These are phyloP conservation scores for Melanotaenia trifasciata DNA, from an alignment of 2,797 vertebrate species.

Conservation along the genomic window DNA sequence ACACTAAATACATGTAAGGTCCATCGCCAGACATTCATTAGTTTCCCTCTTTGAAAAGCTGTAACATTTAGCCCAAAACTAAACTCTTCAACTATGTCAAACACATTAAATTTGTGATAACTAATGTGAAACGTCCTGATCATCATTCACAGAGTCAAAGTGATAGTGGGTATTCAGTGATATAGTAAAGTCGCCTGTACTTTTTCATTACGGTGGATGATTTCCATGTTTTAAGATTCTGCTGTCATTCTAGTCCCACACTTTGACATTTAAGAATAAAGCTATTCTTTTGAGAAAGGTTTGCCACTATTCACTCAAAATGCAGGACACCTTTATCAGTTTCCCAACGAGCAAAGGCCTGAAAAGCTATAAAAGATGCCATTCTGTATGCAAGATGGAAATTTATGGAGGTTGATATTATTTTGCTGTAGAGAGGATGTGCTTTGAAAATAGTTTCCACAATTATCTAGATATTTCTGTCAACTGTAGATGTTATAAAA, in stretches of 20 bases:
- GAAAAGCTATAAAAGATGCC: background rate
- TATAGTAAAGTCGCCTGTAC: background rate
- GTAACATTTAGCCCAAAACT: no score
- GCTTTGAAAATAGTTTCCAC: background rate
- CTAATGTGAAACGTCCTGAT: background rate
- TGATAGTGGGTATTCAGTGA: background rate
- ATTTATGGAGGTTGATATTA: slow-evolving; percentile 19
- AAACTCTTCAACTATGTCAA: background rate
- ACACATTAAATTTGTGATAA: background rate
- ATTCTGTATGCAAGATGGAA: slow-evolving; percentile 15
- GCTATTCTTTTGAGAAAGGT: slow-evolving; percentile 17
- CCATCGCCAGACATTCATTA: background rate
- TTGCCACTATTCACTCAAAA: slow-evolving; percentile 46
- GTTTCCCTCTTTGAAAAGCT: background rate
- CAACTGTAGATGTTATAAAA: background rate
- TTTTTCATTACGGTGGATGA: background rate
- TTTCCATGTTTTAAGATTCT: slow-evolving; percentile 20
- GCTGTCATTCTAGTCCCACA: background rate
- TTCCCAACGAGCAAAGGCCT: slow-evolving; percentile 11
- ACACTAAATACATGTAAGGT: no score
- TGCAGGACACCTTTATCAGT: slow-evolving; percentile 16
- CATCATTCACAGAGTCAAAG: background rate
- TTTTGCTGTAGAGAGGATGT: background rate
- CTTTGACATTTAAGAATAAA: slow-evolving; percentile 58
- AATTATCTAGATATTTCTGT: background rate